phyloP scores from a whole-genome alignment of 2,113 vertebrate genomes.

The Atrichornis clamosus region DNA sequence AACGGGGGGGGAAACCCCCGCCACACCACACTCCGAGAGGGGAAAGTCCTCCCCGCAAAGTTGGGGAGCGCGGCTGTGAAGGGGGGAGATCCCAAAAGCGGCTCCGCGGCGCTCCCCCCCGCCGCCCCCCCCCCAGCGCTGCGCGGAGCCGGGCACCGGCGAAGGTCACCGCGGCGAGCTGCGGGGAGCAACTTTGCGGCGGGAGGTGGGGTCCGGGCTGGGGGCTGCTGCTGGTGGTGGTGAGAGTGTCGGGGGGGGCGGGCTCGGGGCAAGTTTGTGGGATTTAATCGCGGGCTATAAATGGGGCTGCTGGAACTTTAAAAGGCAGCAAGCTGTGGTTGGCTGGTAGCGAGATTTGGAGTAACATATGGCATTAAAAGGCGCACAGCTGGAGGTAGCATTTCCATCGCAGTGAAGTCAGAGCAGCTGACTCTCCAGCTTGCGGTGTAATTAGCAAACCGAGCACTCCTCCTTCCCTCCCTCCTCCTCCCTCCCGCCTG shows the following conservation, averaged over 20 bases:
- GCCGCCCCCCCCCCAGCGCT: too few species aligned
- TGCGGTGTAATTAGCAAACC: constrained; percentile 90
- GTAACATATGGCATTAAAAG: constrained; percentile 99
- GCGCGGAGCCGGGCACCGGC: too few species aligned
- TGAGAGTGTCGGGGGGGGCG: too few species aligned
- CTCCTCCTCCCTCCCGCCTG: too few species aligned
- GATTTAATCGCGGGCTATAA: constrained; percentile 53
- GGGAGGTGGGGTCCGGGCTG: too few species aligned
- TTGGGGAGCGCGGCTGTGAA: background rate
- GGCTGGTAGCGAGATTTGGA: constrained; percentile 80
- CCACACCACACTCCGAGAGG: background rate
- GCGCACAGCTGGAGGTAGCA: constrained; percentile 99
- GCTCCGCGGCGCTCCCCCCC: background rate
- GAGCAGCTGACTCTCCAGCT: constrained; percentile 96
- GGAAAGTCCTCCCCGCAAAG: background rate
- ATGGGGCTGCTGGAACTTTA: constrained; percentile 55
- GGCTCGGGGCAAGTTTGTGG: too few species aligned
- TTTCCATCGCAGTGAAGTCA: constrained; percentile 99
- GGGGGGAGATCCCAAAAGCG: background rate
- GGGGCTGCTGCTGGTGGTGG: too few species aligned
- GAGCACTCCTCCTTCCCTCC: constrained; percentile 66
- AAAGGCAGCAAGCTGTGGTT: constrained; percentile 73
- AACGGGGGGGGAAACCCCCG: background rate
- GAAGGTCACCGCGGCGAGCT: too few species aligned
- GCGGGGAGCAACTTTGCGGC: too few species aligned